Evolutionary conservation across 2,888 invertebrate genomes (phyloP), one percentile per base, ranked within the genome.

Genomic region (Hypomecis punctinalis): DNA sequence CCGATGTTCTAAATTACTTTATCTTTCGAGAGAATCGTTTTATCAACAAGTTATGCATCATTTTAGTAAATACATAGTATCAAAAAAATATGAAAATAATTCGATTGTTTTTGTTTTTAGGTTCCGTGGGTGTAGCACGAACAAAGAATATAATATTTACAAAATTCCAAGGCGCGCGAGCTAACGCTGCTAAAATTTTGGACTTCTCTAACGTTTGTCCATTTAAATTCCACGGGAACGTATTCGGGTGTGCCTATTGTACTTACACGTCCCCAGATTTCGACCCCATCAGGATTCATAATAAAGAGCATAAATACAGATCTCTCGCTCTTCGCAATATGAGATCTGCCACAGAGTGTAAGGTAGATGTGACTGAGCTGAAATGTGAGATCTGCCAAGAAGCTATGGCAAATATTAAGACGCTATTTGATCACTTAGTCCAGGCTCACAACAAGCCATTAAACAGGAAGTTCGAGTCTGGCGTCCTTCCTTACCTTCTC

Each of bases 241-340:
- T 13, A n/a, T 91, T 89, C 70, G 79, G 78, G 42, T 91, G 91
- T 66, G 86, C 85, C 0, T 85, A 77, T 70, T 91, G 91, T 66
- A 2, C 91, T 0, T 54, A 37, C 11, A 48, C 35, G 5, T 59
- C 63, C 11, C 58, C 63, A 33, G 63, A 63, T 9, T 63, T 59
- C 11, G 45, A 7, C 10, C 54, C 48, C 39, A 33, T 63, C 10
- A 48, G 23, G 35, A 48, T 0, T 2, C 63, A 63, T 43, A 43
- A 48, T 2, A 9, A 39, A 13, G 53, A 48, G 10, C 63, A 63
- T 37, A 42, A 35, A 5, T n/a, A 56, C 0, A 62, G 35, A 40
- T 3, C 11, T 33, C 10, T 52, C 0, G 40, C 52, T 42, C n/a
- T 52, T 5, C 52, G 52, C 10, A 52, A 52, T 5, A 42, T 40